Evolutionary conservation across 2,888 invertebrate species (phyloP).

Genomic region (Mactromeris polynyma): DNA sequence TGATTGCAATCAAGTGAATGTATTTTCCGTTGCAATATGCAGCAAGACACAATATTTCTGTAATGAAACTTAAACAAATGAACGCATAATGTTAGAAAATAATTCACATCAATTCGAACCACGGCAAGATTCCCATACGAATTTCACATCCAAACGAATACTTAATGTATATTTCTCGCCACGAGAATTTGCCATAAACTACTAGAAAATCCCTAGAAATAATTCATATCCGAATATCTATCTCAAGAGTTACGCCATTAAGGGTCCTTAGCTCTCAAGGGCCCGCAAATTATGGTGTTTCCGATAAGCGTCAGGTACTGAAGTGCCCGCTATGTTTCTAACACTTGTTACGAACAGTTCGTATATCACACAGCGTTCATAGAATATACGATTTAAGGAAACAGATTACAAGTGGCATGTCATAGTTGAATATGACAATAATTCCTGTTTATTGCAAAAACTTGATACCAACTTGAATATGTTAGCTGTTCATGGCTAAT

Average conservation of each 20-base stretch:
- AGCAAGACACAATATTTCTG: too few relatives aligned
- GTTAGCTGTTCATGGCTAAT: background rate
- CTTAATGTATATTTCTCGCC: background rate
- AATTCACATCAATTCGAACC: background rate
- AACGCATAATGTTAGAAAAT: background rate
- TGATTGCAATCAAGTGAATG: too few relatives aligned
- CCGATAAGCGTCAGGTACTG: background rate
- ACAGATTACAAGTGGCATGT: background rate
- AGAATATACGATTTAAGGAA: background rate
- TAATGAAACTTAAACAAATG: too few relatives aligned
- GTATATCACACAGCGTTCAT: background rate
- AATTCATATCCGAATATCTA: background rate
- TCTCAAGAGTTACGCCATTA: slow-evolving; percentile 30
- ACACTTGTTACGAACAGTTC: background rate
- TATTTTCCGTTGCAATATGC: too few relatives aligned
- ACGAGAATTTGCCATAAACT: slow-evolving; percentile 2
- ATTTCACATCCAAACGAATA: background rate
- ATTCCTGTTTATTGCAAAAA: background rate
- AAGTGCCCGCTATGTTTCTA: background rate
- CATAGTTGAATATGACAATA: background rate
- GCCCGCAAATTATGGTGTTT: slow-evolving; percentile 28
- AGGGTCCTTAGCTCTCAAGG: slow-evolving; percentile 6
- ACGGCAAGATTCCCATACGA: background rate
- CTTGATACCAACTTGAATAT: background rate
- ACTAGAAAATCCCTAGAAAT: background rate